These are phyloP conservation scores for Chaetops frenatus DNA, from an alignment of 2,113 vertebrate genomes.

Conservation along the genomic window DNA sequence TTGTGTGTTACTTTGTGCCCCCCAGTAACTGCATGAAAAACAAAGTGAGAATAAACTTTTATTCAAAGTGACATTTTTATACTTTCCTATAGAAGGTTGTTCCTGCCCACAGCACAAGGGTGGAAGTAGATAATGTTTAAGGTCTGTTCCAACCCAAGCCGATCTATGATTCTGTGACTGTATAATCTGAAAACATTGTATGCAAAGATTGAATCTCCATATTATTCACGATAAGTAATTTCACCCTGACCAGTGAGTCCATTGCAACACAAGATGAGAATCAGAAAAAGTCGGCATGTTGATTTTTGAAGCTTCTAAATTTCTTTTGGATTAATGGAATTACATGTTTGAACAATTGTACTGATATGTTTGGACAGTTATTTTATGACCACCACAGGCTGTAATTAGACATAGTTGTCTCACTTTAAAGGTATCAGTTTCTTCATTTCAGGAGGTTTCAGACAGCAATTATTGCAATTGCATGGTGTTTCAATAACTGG, in stretches of 20 bases:
- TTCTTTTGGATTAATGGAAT: background rate
- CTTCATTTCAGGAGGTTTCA: slow-evolving; percentile 33
- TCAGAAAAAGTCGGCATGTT: background rate
- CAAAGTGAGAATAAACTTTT: background rate
- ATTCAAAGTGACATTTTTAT: background rate
- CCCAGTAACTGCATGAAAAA: background rate
- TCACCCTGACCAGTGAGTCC: background rate
- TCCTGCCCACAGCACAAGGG: background rate
- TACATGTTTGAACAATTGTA: background rate
- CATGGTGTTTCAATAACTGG: background rate
- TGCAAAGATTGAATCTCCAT: background rate
- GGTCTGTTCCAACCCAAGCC: rapidly evolving
- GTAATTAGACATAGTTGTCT: background rate
- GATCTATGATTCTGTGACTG: background rate
- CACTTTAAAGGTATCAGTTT: background rate
- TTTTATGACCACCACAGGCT: background rate
- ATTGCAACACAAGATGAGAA: background rate
- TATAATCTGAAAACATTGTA: background rate
- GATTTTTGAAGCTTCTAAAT: background rate
- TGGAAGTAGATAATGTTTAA: background rate
- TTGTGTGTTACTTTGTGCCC: background rate
- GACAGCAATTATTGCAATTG: background rate
- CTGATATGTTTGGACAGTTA: slow-evolving; percentile 27
- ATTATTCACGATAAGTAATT: background rate
- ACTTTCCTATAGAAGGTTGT: background rate